These are phyloP conservation scores for zebrafish (Danio rerio) DNA, from an alignment of 2,113 vertebrate genomes.

Conservation along the genomic window DNA sequence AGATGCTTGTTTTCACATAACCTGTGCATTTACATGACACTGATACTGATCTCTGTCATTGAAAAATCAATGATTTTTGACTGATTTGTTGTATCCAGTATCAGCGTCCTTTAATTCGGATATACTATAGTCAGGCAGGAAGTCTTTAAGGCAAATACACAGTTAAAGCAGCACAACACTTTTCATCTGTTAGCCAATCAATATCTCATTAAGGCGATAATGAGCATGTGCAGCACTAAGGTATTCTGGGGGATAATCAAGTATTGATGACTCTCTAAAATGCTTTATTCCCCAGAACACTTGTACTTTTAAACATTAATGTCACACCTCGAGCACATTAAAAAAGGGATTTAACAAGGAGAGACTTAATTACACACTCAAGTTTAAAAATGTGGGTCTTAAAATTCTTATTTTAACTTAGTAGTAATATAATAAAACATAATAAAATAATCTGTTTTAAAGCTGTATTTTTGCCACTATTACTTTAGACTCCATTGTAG, in stretches of 20 bases:
- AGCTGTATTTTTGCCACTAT: too few species aligned
- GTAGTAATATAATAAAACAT: too few species aligned
- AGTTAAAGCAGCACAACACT: not conserved
- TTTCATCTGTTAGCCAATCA: constrained; percentile 2
- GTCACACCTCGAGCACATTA: too few species aligned
- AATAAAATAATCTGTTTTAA: too few species aligned
- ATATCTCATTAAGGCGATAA: constrained; percentile 5
- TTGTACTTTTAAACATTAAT: not conserved
- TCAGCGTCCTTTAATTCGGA: not conserved
- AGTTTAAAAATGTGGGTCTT: too few species aligned
- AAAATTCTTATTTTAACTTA: too few species aligned
- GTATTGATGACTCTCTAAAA: not conserved
- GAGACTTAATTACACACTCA: too few species aligned
- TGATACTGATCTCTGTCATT: not conserved
- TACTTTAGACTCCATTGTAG: too few species aligned
- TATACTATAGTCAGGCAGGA: not conserved
- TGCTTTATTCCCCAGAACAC: not conserved
- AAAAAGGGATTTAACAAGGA: too few species aligned
- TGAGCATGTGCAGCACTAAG: not conserved
- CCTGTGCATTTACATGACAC: too few species aligned
- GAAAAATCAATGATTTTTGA: not conserved
- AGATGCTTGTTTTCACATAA: too few species aligned
- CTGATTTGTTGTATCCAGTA: not conserved
- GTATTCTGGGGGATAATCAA: not conserved
- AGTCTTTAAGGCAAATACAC: constrained; percentile 4